phyloP scores from a whole-genome alignment of 2,113 vertebrate species.

The Pampusana beccarii region DNA sequence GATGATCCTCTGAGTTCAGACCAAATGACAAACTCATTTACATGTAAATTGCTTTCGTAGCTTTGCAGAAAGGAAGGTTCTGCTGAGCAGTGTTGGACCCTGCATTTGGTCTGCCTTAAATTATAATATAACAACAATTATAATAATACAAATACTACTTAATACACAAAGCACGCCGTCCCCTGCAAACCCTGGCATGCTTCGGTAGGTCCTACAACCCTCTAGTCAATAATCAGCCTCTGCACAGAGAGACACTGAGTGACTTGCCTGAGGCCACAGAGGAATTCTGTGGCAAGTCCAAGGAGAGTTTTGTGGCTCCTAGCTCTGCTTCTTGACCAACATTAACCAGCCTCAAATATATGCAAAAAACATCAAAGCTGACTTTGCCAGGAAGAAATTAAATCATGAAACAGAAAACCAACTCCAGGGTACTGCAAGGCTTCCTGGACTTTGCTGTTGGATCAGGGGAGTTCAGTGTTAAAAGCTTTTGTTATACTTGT shows the following conservation, averaged over 20 bases:
- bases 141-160: slow-evolving; percentile 64
- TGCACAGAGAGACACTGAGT: slow-evolving; percentile 50
- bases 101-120: slow-evolving; percentile 61
- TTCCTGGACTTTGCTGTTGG: slow-evolving; percentile 37
- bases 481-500: slow-evolving; percentile 47
- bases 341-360: slow-evolving; percentile 40
- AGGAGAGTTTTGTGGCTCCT: slow-evolving; percentile 54
- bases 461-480: slow-evolving; percentile 53
- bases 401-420: slow-evolving; percentile 42
- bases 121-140: slow-evolving; percentile 69
- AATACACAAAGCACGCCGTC: slow-evolving; percentile 67
- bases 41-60: slow-evolving; percentile 67
- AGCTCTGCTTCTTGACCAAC: slow-evolving; percentile 60
- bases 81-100: slow-evolving; percentile 37
- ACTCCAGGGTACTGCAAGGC: background rate
- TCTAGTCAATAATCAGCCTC: slow-evolving; percentile 59
- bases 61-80: slow-evolving; percentile 65
- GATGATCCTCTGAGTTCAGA: slow-evolving; percentile 67
- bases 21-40: slow-evolving; percentile 70
- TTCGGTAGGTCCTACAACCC: slow-evolving; percentile 56
- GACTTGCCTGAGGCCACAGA: slow-evolving; percentile 62
- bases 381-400: slow-evolving; percentile 38
- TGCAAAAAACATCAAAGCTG: slow-evolving; percentile 53
- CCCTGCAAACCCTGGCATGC: slow-evolving; percentile 61
- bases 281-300: slow-evolving; percentile 57